Percentiles rank a stretch among this genome's conserved stretches.
These are phyloP conservation scores for Drosophila ironensis DNA, from an alignment of 1,140 invertebrate species.

Conservation along the genomic window DNA sequence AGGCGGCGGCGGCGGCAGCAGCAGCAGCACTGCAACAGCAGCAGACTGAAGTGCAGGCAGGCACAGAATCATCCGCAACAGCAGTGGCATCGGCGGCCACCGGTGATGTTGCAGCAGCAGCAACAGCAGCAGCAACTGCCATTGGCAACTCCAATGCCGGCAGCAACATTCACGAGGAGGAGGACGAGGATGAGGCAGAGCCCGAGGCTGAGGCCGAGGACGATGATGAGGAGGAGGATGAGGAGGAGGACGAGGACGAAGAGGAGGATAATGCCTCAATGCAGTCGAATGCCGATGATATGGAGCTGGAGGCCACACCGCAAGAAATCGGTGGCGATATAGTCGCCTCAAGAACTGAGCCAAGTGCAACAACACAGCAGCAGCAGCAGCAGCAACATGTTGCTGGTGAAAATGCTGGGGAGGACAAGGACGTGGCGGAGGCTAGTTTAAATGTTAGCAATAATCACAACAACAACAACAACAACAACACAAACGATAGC, in stretches of 20 bases:
- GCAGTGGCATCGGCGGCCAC: background rate
- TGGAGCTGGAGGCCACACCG: constrained; percentile 52
- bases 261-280: constrained; percentile 65
- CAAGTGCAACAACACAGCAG: constrained; percentile 24
- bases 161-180: constrained; percentile 19
- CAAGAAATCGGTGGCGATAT: constrained; percentile 15
- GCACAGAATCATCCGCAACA: too few relatives aligned
- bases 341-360: constrained; percentile 51
- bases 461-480: too few relatives aligned
- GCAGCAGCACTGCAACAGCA: constrained; percentile 45
- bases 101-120: constrained; percentile 1
- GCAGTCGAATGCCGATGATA: constrained; percentile 69
- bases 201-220: constrained; percentile 20
- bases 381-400: constrained; percentile 16
- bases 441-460: constrained; percentile 77
- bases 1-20: constrained; percentile 74
- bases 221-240: constrained; percentile 29
- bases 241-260: constrained; percentile 50
- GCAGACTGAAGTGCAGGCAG: background rate
- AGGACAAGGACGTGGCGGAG: constrained; percentile 32
- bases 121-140: constrained; percentile 20
- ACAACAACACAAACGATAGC: constrained; percentile 43
- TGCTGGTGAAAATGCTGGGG: constrained; percentile 10
- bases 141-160: too few relatives aligned
- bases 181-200: constrained; percentile 18